Conservation (phyloP, 2,888 invertebrate species). For the Strigamia transsilvanica region DNA sequence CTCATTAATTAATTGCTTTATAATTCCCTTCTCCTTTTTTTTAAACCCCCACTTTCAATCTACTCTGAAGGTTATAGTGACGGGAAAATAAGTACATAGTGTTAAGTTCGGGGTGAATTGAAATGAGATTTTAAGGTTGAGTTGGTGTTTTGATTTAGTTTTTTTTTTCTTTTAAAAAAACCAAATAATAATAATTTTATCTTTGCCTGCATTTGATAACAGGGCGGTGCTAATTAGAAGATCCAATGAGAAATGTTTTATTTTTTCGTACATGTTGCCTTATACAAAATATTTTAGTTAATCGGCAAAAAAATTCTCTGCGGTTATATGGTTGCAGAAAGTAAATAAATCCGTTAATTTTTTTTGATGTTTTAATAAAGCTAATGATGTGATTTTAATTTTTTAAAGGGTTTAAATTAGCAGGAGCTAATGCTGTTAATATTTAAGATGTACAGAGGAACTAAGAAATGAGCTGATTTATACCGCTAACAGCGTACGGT, state of each 20-base stretch:
- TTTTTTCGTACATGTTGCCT: background rate
- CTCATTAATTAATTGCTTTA: conserved; percentile 30
- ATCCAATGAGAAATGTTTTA: background rate
- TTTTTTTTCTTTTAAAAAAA: background rate
- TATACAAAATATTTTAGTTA: too few species aligned
- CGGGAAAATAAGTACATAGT: conserved; percentile 7
- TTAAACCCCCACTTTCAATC: background rate
- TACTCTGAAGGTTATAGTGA: conserved; percentile 23
- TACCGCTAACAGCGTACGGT: background rate
- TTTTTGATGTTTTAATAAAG: too few species aligned
- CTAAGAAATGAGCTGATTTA: background rate
- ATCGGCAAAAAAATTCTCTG: background rate
- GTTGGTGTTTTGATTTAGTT: background rate
- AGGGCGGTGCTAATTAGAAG: background rate
- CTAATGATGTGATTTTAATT: too few species aligned
- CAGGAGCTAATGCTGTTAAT: background rate
- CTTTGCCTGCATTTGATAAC: background rate
- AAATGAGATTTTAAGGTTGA: conserved; percentile 21
- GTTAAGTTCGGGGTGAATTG: conserved; percentile 20
- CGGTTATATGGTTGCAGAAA: too few species aligned
- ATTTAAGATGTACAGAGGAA: background rate
- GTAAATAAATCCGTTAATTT: too few species aligned
- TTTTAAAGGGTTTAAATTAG: too few species aligned
- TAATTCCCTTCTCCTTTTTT: background rate
- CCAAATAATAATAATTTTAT: background rate